phyloP scores from a whole-genome alignment of 2,888 invertebrate genomes.

The Buathra laborator region DNA sequence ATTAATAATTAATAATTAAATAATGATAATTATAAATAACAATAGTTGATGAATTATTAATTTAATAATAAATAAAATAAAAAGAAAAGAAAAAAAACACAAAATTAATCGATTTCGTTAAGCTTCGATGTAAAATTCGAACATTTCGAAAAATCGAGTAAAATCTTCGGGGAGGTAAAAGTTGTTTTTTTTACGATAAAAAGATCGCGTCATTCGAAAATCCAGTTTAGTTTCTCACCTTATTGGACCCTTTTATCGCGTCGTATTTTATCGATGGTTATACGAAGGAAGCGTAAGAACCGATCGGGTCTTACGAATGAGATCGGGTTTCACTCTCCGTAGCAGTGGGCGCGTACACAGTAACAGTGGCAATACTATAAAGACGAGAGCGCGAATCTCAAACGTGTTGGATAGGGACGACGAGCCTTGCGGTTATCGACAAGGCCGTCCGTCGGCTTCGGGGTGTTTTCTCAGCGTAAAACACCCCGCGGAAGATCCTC shows the following conservation, averaged over 20 bases:
- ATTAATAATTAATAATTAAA: too few species aligned
- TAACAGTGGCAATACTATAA: conserved; percentile 29
- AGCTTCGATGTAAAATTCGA: neutral
- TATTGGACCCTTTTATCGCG: conserved; percentile 27
- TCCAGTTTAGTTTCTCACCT: conserved; percentile 14
- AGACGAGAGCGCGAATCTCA: conserved; percentile 3
- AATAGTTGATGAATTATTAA: too few species aligned
- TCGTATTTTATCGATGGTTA: conserved; percentile 38
- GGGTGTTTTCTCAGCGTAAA: conserved; percentile 1
- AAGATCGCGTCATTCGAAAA: conserved; percentile 13
- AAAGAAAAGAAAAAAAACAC: neutral
- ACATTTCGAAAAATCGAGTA: neutral
- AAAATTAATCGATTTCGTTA: neutral
- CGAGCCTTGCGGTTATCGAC: conserved; percentile 53
- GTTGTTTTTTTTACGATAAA: conserved; percentile 47
- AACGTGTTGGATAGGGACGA: conserved; percentile 58
- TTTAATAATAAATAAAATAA: too few species aligned
- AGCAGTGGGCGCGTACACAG: neutral
- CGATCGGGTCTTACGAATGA: conserved; percentile 29
- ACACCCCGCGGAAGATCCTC: conserved; percentile 9
- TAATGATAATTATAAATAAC: too few species aligned
- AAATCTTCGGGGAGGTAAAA: neutral
- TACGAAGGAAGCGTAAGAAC: conserved; percentile 17
- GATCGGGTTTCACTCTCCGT: conserved; percentile 53
- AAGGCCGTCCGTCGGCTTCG: conserved; percentile 33